Percentiles rank a stretch among this genome's conserved stretches.
phyloP scores from a whole-genome alignment of 2,113 vertebrate genomes.

The Conger conger region DNA sequence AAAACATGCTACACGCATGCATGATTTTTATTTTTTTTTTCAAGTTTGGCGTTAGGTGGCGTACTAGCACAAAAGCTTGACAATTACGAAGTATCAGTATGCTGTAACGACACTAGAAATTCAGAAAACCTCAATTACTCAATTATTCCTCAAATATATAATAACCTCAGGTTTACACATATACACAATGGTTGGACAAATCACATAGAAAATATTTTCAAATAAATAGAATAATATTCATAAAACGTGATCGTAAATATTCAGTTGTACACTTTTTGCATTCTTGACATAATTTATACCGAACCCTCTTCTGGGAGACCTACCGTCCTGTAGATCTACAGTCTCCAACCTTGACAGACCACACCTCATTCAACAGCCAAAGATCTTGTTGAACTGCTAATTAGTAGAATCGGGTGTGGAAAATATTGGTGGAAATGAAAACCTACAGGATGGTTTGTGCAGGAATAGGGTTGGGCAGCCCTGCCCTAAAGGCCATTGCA shows the following conservation, averaged over 20 bases:
- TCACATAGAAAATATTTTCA: neutral
- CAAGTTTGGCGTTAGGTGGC: neutral
- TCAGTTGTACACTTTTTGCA: neutral
- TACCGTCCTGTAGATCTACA: too few relatives aligned
- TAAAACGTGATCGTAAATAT: neutral
- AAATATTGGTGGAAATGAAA: too few relatives aligned
- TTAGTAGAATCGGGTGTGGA: too few relatives aligned
- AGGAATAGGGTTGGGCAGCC: too few relatives aligned
- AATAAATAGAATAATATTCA: neutral
- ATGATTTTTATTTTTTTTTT: neutral
- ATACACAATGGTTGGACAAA: neutral
- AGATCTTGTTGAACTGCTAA: too few relatives aligned
- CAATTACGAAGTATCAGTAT: neutral
- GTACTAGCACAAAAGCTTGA: constrained; percentile 4
- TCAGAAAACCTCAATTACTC: neutral
- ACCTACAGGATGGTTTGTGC: too few relatives aligned
- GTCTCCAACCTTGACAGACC: too few relatives aligned
- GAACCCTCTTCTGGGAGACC: too few relatives aligned
- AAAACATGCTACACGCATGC: neutral
- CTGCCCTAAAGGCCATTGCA: neutral
- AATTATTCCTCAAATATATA: too few relatives aligned
- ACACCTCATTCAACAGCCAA: too few relatives aligned
- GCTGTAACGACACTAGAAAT: neutral
- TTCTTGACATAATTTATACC: neutral
- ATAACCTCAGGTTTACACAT: neutral